Conservation (phyloP, 30 jellyfish, hydroid and myxozoan species). For the Chironex yamaguchii region DNA sequence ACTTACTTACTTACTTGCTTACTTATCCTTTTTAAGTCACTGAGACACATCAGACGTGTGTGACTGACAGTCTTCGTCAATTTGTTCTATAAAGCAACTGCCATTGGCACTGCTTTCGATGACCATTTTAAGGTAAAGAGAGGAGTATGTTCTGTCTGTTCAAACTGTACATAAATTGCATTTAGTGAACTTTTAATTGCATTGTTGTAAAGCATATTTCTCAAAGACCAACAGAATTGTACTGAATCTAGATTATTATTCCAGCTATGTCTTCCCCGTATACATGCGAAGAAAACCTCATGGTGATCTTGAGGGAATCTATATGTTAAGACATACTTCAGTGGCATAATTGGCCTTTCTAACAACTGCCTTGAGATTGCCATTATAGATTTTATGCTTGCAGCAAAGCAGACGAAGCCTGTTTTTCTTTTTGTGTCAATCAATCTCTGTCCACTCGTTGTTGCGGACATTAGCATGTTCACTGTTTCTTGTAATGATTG, state of each 20-base stretch:
- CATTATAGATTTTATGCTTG: neutral
- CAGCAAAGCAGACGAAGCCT: conserved; percentile 18
- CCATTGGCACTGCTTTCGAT: neutral
- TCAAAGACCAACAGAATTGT: conserved; percentile 35
- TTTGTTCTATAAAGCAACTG: too few relatives aligned
- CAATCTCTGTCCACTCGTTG: neutral
- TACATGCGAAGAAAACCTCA: conserved; percentile 29
- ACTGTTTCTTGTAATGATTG: neutral
- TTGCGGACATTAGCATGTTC: neutral
- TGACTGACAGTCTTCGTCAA: too few relatives aligned
- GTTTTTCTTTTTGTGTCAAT: conserved; percentile 11
- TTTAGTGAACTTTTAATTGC: conserved; percentile 18
- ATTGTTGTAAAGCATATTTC: conserved; percentile 9
- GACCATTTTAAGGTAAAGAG: conserved; percentile 41
- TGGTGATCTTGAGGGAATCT: conserved; percentile 63
- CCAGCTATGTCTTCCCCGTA: conserved; percentile 32
- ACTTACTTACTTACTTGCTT: too few relatives aligned
- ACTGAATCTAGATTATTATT: conserved; percentile 47
- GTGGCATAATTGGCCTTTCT: conserved; percentile 8
- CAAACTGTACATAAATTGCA: conserved; percentile 58
- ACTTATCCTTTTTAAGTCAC: too few relatives aligned
- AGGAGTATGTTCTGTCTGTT: conserved; percentile 41
- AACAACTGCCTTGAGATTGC: neutral
- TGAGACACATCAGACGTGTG: too few relatives aligned
- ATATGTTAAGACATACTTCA: conserved; percentile 54